Conservation (phyloP, 2,797 vertebrate genomes). For the Triplophysa yarkandensis region DNA sequence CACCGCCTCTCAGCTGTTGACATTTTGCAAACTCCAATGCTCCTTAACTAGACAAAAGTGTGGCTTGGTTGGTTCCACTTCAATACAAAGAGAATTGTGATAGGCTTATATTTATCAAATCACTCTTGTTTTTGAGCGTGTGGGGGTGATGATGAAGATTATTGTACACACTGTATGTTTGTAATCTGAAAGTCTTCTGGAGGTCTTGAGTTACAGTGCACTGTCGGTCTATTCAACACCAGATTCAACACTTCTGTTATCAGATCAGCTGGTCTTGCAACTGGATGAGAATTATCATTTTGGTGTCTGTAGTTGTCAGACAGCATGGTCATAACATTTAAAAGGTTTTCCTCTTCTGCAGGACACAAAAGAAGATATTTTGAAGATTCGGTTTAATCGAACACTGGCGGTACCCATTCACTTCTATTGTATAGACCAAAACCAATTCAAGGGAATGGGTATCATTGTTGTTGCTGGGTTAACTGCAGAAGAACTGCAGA, state of each 20-base stretch:
- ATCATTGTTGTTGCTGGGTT: no score
- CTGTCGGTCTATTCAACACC: no score
- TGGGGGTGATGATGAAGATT: background rate
- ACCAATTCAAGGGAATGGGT: no score
- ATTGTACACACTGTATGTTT: constrained; percentile 5
- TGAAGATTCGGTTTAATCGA: no score
- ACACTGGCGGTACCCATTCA: no score
- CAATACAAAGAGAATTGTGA: constrained; percentile 37
- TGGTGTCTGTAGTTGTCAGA: background rate
- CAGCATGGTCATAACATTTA: background rate
- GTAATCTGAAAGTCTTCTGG: constrained; percentile 25
- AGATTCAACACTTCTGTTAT: background rate
- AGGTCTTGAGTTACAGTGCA: no score
- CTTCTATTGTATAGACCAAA: no score
- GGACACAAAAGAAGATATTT: no score
- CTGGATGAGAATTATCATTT: background rate
- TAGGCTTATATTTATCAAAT: constrained; percentile 19
- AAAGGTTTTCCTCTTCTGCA: no score
- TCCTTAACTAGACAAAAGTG: constrained; percentile 51
- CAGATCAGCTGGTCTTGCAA: background rate
- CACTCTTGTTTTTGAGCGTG: constrained; percentile 3
- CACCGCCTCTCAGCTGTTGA: constrained; percentile 32
- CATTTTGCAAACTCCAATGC: constrained; percentile 30
- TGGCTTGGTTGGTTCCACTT: constrained; percentile 47
- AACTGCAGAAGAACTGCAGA: no score